A percentile compares a stretch with the other conserved stretches of the same genome.
Evolutionary conservation across 2,888 invertebrate species (phyloP).

Genomic region (Eristalis intricaria): DNA sequence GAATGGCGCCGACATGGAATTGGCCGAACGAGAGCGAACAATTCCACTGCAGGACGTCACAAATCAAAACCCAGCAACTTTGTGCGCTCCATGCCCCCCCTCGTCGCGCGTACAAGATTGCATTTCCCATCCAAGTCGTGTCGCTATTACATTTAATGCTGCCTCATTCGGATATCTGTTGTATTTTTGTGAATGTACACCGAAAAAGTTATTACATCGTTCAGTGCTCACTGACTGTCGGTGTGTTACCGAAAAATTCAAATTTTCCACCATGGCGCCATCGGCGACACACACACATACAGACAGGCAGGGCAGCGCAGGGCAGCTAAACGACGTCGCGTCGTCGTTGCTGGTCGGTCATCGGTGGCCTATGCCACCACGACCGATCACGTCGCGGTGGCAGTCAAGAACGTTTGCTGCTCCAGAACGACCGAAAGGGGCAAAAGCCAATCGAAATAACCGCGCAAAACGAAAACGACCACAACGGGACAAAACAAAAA

Average conservation of each 20-base stretch:
- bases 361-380: slow-evolving; percentile 69
- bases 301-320: not conserved
- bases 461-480: slow-evolving; percentile 58
- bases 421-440: slow-evolving; percentile 65
- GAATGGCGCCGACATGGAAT: not conserved
- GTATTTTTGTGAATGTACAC: not conserved
- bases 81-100: not conserved
- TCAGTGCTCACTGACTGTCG: not conserved
- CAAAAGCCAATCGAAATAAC: slow-evolving; percentile 67
- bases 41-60: slow-evolving; percentile 10
- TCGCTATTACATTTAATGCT: slow-evolving; percentile 64
- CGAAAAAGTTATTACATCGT: slow-evolving; percentile 56
- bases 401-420: slow-evolving; percentile 58
- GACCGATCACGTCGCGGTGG: slow-evolving; percentile 58
- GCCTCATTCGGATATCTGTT: slow-evolving; percentile 35
- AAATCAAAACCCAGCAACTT: slow-evolving; percentile 30
- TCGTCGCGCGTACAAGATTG: not conserved
- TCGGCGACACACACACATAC: not conserved
- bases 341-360: slow-evolving; percentile 43
- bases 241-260: slow-evolving; percentile 57
- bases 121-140: slow-evolving; percentile 44
- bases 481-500: slow-evolving; percentile 22
- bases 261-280: slow-evolving; percentile 69
- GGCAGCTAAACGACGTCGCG: not conserved
- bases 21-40: not conserved